Base-by-base conservation (phyloP, 1,140 invertebrate species). In the Drosophila tani region DNA sequence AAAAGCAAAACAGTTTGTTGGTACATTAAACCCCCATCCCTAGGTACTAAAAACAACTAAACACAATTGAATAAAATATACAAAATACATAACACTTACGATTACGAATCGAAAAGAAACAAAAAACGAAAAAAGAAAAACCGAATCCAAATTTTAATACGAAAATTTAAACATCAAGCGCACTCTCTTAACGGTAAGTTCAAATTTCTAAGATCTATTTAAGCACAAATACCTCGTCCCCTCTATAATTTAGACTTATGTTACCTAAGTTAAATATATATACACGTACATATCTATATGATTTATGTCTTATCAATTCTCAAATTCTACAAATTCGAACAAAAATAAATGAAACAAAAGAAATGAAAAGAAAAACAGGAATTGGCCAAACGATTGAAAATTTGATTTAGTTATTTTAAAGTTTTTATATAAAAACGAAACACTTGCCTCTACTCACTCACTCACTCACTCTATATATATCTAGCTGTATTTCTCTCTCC, bases 371-470 rank as follows among this genome's bases (percentile, higher is more conserved):
- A 67, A 83, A 91, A 91, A 91, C 91, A 91, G 91, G 84, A 91
- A 91, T 91, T 91, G 90, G 90, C 90, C 90, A 86, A 86, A 82
- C 63, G 47, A 91, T 90, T 90, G 79, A 91, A 91, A 90, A 85
- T 81, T 83, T 68, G n/a, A 69, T 75, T 71, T 62, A 79, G 38
- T 57, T 76, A 64, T 47, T 71, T 67, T 35, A 35, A 59, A 55
- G 55, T 47, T 55, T 49, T 41, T 56, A 46, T 50, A 29, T 29
- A 29, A 29, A 60, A 66, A 59, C 70, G 21, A 77, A 69, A 88
- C 81, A 80, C 84, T 87, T 82, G 57, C 70, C 68, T 81, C 67
- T 74, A 69, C 74, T 81, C 74, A 69, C 73, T 85, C 69, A 53
- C 51, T 53, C 17, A 73, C 69, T 73, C 55, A 73, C 51, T 79